phyloP scores from a whole-genome alignment of 2,113 vertebrate genomes.

The Pelobates fuscus region DNA sequence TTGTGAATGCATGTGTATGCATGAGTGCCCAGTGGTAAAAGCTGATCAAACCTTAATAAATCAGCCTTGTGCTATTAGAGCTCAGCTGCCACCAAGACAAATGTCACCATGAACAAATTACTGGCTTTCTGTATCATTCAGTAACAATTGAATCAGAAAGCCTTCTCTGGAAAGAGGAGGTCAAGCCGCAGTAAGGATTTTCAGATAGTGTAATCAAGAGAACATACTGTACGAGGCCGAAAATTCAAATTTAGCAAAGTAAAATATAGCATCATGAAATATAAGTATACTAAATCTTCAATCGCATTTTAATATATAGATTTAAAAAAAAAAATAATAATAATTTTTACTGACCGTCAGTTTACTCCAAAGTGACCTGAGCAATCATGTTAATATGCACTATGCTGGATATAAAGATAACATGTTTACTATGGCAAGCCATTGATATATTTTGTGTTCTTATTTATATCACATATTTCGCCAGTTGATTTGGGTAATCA shows the following conservation, averaged over 20 bases:
- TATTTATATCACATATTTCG: no score
- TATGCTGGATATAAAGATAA: no score
- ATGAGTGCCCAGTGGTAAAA: slow-evolving; percentile 35
- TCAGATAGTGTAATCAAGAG: slow-evolving; percentile 4
- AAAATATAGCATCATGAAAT: not conserved
- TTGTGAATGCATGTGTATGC: slow-evolving; percentile 14
- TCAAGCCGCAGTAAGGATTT: slow-evolving; percentile 23
- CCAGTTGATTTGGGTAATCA: no score
- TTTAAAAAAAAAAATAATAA: no score
- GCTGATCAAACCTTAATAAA: slow-evolving; percentile 41
- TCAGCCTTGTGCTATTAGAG: slow-evolving; percentile 32
- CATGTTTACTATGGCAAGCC: no score
- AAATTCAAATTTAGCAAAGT: not conserved
- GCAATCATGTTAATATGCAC: no score
- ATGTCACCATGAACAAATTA: slow-evolving; percentile 38
- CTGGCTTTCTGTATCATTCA: slow-evolving; percentile 36
- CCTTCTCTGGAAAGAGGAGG: slow-evolving; percentile 29
- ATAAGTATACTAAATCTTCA: no score
- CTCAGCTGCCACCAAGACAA: slow-evolving; percentile 33
- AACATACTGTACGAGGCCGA: not conserved
- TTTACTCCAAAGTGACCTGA: no score
- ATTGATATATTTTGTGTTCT: no score
- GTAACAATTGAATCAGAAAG: slow-evolving; percentile 41
- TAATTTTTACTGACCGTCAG: no score
- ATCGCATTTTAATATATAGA: no score